These are phyloP conservation scores for Etheostoma nigrum DNA, from an alignment of 2,797 vertebrate genomes.

Conservation along the genomic window DNA sequence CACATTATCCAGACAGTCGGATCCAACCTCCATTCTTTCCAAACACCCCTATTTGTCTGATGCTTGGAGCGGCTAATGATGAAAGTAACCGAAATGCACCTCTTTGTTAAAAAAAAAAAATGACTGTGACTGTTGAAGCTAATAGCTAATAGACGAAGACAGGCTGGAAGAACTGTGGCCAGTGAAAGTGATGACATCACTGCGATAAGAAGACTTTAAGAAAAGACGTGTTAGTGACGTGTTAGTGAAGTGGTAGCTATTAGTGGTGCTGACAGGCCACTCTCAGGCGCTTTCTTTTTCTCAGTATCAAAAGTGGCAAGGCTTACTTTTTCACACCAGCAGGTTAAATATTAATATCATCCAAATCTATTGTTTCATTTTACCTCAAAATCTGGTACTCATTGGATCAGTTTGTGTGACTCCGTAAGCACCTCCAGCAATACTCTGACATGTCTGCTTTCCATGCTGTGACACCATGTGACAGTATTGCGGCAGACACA, in stretches of 20 bases:
- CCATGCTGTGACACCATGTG: conserved; percentile 61
- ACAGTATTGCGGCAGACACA: conserved; percentile 51
- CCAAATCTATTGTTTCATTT: conserved; percentile 36
- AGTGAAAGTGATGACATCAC: conserved; percentile 73
- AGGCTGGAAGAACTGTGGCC: conserved; percentile 47
- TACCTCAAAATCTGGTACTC: conserved; percentile 24
- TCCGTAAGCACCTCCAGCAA: conserved; percentile 39
- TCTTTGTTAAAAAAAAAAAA: conserved; percentile 31
- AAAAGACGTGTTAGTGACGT: conserved; percentile 59
- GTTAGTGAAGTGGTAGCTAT: conserved; percentile 57
- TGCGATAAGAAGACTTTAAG: conserved; percentile 50
- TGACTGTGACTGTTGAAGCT: conserved; percentile 53
- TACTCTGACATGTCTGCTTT: conserved; percentile 44
- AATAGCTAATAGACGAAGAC: conserved; percentile 70
- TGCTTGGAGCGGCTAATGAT: conserved; percentile 57
- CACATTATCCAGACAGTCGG: conserved; percentile 76
- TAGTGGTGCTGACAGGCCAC: conserved; percentile 68
- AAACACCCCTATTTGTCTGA: conserved; percentile 68
- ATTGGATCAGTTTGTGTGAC: conserved; percentile 20
- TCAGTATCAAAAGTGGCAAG: conserved; percentile 45
- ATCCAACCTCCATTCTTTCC: conserved; percentile 68
- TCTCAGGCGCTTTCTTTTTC: conserved; percentile 59
- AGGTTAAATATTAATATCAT: conserved; percentile 49
- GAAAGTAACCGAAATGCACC: conserved; percentile 41
- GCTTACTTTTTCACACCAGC: conserved; percentile 46